A percentile compares a stretch with the other conserved stretches of the same genome.
Conservation (phyloP, 2,113 vertebrate species). For the Tachysurus fulvidraco region DNA sequence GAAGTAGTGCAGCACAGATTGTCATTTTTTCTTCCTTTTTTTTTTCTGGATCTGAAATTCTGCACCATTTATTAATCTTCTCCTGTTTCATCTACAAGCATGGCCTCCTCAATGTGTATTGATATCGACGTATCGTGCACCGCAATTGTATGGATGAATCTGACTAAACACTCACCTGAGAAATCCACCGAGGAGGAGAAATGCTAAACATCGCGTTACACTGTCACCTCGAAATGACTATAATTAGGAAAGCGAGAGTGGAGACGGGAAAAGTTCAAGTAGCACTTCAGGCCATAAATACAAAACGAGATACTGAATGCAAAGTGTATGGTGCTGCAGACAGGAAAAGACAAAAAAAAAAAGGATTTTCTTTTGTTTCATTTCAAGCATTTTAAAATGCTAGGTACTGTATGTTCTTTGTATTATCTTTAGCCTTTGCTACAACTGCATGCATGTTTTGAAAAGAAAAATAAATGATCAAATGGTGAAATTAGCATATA, state of each 20-base stretch:
- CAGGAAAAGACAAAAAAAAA: background rate
- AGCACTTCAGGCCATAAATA: background rate
- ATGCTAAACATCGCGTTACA: background rate
- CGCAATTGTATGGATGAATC: background rate
- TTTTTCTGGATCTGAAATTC: background rate
- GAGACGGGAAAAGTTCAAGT: conserved; percentile 15
- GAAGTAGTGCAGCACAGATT: background rate
- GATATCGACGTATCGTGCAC: too few relatives aligned
- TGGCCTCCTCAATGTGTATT: too few relatives aligned
- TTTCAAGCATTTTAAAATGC: background rate
- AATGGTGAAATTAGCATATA: too few relatives aligned
- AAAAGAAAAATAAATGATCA: too few relatives aligned
- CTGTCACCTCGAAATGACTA: conserved; percentile 10
- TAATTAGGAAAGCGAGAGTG: conserved; percentile 18
- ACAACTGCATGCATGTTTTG: background rate
- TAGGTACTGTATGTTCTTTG: background rate
- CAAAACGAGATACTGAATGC: background rate
- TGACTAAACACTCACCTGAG: background rate
- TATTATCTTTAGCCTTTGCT: background rate
- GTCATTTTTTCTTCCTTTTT: background rate
- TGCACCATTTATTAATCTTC: background rate
- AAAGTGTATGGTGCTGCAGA: background rate
- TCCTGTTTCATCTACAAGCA: background rate
- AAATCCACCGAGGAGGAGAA: background rate
- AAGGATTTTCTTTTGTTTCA: background rate